A percentile compares a stretch with the other conserved stretches of the same genome.
Evolutionary conservation across 2,113 vertebrate species (phyloP).

Genomic region (Opisthocomus hoazin): DNA sequence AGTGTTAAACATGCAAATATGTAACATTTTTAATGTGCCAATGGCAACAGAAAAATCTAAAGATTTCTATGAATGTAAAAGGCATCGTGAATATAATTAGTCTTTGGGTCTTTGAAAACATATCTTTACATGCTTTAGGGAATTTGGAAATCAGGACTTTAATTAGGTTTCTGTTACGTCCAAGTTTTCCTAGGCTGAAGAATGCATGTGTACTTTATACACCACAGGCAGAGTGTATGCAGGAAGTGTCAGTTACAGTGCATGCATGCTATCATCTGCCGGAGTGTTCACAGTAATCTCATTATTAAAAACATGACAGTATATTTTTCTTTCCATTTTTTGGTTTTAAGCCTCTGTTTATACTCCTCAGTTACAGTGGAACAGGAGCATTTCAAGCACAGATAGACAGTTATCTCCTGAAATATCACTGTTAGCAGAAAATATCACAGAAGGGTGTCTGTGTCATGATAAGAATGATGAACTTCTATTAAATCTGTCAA

Average conservation of each 20-base stretch:
- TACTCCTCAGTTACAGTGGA: background rate
- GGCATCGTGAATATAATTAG: background rate
- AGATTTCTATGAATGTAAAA: background rate
- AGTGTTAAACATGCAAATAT: background rate
- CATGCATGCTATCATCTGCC: background rate
- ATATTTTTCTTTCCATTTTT: background rate
- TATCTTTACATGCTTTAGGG: background rate
- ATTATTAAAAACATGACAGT: background rate
- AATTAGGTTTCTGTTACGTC: background rate
- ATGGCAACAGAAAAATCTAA: background rate
- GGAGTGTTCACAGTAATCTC: background rate
- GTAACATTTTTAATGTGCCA: background rate
- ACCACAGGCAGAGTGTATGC: background rate
- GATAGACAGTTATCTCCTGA: background rate
- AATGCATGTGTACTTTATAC: fast-evolving
- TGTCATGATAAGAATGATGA: background rate
- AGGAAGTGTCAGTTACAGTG: background rate
- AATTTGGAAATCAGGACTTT: background rate
- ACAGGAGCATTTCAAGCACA: background rate
- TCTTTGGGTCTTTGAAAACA: background rate
- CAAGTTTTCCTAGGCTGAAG: background rate
- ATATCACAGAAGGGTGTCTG: background rate
- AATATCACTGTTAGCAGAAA: background rate
- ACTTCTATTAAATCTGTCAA: background rate
- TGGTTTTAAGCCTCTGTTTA: background rate